Evolutionary conservation across 2,113 vertebrate species (phyloP), one percentile per base, ranked within the genome.

Genomic region (Verasper variegatus): DNA sequence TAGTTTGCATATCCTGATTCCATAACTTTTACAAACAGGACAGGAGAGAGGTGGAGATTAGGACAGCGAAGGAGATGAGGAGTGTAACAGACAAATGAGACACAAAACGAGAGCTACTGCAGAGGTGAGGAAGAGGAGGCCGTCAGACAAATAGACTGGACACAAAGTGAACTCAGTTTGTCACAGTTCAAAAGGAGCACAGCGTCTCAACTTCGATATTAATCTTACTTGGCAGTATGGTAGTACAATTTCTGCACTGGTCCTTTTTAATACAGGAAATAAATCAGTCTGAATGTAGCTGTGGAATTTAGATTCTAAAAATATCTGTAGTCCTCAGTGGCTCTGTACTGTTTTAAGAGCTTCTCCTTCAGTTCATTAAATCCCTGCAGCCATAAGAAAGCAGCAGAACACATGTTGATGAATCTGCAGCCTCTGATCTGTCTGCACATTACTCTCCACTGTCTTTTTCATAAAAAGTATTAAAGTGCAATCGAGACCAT

Each of bases 311-410:
- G 60, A 9, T 45, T 17, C 2, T 42, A 42, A 14, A 13, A 12
- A 42, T 42, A 13, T 42, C n/a, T 5, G 61, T 63, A 2, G 24
- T 63, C 40, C 42, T 17, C n/a, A 17, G 14, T 21, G 23, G 40
- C 40, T 47, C 18, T 65, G 13, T 18, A 20, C 15, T 20, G 0
- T 20, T 20, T 26, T 1, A 24, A 24, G 35, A 63, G 35, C 31
- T 21, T 62, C 12, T 63, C 40, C 7, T 45, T 64, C 40, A 45
- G 15, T 65, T 65, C 40, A 65, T 24, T 63, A 42, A 63, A 63
- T 17, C 37, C n/a, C 37, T 45, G 37, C 40, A 21, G n/a, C 61
- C 21, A 15, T 45, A 42, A 45, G 14, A 45, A 24, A 8, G 9
- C 62, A 65, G 9, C 21, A 49, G 23, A 10, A 15, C 15, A 49